Evolutionary conservation across 2,113 vertebrate genomes (phyloP), one percentile per base, ranked within the genome.

Genomic region (Varanus komodoensis): DNA sequence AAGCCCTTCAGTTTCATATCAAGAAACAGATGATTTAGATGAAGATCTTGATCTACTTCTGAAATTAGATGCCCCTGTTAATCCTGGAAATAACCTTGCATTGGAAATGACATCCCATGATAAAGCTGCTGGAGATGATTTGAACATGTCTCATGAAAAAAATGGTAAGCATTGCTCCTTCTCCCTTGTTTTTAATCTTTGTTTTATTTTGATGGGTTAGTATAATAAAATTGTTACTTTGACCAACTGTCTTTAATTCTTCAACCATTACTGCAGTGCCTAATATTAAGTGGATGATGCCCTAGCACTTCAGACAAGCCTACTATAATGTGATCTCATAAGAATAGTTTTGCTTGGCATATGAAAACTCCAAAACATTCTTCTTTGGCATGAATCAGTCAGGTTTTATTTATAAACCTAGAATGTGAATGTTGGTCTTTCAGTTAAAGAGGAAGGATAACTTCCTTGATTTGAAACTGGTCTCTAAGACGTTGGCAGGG

Each of bases 11-110:
- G 34, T 86, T 0, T 75, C 79, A 57, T 91, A 93, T 73, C 87
- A 93, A 25, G 95, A 86, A 17, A 87, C 19, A 57, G 98, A 98
- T 87, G 93, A 96, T 8, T 92, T 97, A 38, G 98, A 99, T 52
- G 97, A 98, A 89, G 99, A 99, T 87, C 96, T 99, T 80, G 98
- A 99, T 92, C 94, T 97, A 92, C 97, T 99, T 87, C 97, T 99
- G 48, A 95, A 92, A 92, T 95, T 99, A 92, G 97, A 98, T 89
- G 97, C 96, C 25, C 97, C 98, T 4, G 25, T 92, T 25, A 89
- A 85, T 89, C 92, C 84, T 32, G 93, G 84, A 83, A 90, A 83
- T 3, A 84, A 11, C 81, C 21, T 73, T 64, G 19, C 0, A 4
- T 67, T 89, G 17, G 89, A 68, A 78, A 38, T 91, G 52, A 89